These are phyloP conservation scores for Drosophila suzukii DNA, from an alignment of 1,140 invertebrate genomes.

Conservation along the genomic window DNA sequence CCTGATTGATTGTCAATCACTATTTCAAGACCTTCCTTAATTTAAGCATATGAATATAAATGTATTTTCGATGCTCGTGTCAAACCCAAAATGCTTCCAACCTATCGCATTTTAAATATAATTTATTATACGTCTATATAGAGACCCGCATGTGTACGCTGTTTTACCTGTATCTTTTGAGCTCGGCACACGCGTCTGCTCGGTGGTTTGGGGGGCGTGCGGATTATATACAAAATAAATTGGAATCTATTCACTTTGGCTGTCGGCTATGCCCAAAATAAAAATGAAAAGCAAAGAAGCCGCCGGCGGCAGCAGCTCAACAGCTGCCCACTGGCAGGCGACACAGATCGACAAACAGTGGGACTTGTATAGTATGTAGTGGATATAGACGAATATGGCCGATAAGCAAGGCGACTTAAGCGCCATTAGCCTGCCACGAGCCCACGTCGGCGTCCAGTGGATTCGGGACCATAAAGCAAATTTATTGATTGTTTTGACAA, in stretches of 20 bases:
- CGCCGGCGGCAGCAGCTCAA: constrained; percentile 6
- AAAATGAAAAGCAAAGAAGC: constrained; percentile 43
- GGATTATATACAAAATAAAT: constrained; percentile 45
- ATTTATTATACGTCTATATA: constrained; percentile 8
- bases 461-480: constrained; percentile 58
- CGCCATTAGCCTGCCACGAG: constrained; percentile 64
- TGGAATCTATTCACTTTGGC: constrained; percentile 54
- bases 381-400: constrained; percentile 17
- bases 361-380: constrained; percentile 10
- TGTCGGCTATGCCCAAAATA: constrained; percentile 40
- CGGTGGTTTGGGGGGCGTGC: constrained; percentile 4
- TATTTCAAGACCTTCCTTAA: neutral
- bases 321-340: constrained; percentile 14
- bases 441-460: constrained; percentile 40
- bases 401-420: constrained; percentile 68
- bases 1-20: constrained; percentile 1
- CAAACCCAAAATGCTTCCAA: neutral
- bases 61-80: neutral
- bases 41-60: neutral
- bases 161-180: constrained; percentile 24
- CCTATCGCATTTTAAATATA: constrained; percentile 11
- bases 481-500: constrained; percentile 81
- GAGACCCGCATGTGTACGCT: neutral
- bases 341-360: constrained; percentile 29
- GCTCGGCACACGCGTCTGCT: constrained; percentile 19